Base-by-base conservation (phyloP, 1,140 invertebrate genomes). In the Drosophila orosa region DNA sequence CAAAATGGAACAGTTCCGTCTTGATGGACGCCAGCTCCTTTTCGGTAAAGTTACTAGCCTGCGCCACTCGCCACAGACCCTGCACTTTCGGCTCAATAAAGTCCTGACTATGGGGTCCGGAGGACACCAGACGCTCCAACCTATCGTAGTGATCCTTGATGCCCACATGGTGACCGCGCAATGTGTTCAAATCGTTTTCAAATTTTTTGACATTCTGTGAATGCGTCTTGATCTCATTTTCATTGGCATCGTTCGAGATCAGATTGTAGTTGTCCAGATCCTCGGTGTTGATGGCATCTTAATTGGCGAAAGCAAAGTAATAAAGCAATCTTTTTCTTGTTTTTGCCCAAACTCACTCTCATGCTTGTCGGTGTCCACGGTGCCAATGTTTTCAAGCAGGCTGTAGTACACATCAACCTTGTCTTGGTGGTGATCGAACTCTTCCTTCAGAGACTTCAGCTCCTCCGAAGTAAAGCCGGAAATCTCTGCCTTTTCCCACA, bases 51-150 rank as follows among this genome's bases (percentile, higher is more conserved):
- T 97, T 96, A 27, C 95, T 94, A 68, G 95, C 94, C 13, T 95
- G 85, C 2, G 97, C 98, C 45, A 97, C 92, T 76, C 94, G 94
- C 97, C 97, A 99, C 29, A 99, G 92, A 6, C 95, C 95, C 92
- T 97, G 95, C 3, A 98, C 97, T 93, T 97, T 97, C 0, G 96
- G 96, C 86, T 98, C 97, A 19, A 97, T 94, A 92, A 99, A 98
- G 76, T 98, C 97, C 90, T 95, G 95, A 74, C 95, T 96, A 61
- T 95, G 94, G 1, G 96, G 96, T 19, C 93, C 94, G 87, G 80
- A 94, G 12, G 95, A 94, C 17, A 96, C 94, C 44, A 96, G 91
- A 52, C 95, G 93, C 74, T 97, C 95, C 29, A 98, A 92, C 50
- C 94, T 94, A 85, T 98, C 96, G 91, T 96, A 98, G 58, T 95